Percentiles rank a stretch among this genome's conserved stretches.
These are phyloP conservation scores for Canis aureus DNA, from an alignment of 2,113 vertebrate species.

Conservation along the genomic window DNA sequence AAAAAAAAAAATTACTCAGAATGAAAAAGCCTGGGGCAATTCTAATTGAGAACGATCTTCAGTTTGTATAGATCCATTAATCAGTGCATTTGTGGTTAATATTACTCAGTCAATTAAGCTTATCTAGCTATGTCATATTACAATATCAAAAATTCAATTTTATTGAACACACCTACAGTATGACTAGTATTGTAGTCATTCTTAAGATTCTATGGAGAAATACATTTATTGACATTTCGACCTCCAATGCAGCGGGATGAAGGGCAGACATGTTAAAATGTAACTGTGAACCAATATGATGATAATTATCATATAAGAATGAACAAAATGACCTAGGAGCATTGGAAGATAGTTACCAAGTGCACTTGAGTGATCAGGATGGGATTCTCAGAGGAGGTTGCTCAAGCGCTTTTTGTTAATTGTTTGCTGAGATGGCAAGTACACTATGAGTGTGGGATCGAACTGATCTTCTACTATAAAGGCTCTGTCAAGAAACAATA, in stretches of 20 bases:
- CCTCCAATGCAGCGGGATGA: neutral
- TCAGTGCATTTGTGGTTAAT: constrained; percentile 1
- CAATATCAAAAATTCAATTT: neutral
- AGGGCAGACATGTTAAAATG: neutral
- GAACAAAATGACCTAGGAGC: neutral
- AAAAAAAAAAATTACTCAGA: constrained; percentile 17
- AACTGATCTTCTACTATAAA: neutral
- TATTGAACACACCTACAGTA: neutral
- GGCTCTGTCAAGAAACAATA: neutral
- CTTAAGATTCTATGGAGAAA: constrained; percentile 10
- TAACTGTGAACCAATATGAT: neutral
- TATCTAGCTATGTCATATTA: constrained; percentile 36
- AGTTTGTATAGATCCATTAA: constrained; percentile 26
- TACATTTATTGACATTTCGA: neutral
- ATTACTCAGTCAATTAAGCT: constrained; percentile 54
- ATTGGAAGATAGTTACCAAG: neutral
- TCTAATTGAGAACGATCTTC: constrained; percentile 42
- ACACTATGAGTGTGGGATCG: neutral
- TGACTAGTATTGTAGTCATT: neutral
- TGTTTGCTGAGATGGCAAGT: neutral
- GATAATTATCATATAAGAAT: neutral
- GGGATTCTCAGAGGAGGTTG: neutral
- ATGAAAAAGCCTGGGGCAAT: constrained; percentile 10
- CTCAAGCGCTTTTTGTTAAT: neutral
- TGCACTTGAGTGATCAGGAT: neutral